Evolutionary conservation across 2,797 vertebrate genomes (phyloP), one percentile per base, ranked within the genome.

Genomic region (Harpagifer antarcticus): DNA sequence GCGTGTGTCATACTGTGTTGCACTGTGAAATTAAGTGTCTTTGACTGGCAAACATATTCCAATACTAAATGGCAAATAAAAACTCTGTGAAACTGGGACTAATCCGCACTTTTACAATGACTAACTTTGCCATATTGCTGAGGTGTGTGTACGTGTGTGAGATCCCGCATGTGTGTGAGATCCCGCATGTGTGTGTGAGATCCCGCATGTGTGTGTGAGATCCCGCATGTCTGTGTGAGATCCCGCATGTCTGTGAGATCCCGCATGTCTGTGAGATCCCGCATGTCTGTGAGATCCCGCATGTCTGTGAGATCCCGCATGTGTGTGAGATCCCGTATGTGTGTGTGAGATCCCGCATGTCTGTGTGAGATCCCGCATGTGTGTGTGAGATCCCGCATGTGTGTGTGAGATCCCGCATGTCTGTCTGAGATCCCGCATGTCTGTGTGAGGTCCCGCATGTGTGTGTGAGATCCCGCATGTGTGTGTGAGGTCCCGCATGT

Each of bases 11-110:
- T 89, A 91, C 85, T 93, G 89, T 94, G 90, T 91, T 93, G 90
- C 93, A 93, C 90, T 93, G 93, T 94, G 90, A 93, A 93, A 91
- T 89, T 91, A 92, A 89, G 88, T 92, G 92, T 94, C 90, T 93
- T 91, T 92, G 87, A 93, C 88, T 92, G 88, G 91, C 89, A 90
- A 86, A 92, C 88, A 84, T 89, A 91, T 93, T 88, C 88, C 87
- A 90, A 92, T 92, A 92, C 89, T 93, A 89, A 93, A 93, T 92
- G 91, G 91, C 91, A 92, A 94, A 94, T 93, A 94, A 94, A 94
- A 92, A 90, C 84, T 91, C 91, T 92, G 92, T 93, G 91, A 93
- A 94, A 91, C 89, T 93, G 92, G 92, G 93, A 94, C 92, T 92
- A 93, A 93, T 93, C 92, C 85, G 89, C 92, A 93, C 91, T 93